Evolutionary conservation across 2,888 invertebrate species (phyloP).

Genomic region (Andrena marginata): DNA sequence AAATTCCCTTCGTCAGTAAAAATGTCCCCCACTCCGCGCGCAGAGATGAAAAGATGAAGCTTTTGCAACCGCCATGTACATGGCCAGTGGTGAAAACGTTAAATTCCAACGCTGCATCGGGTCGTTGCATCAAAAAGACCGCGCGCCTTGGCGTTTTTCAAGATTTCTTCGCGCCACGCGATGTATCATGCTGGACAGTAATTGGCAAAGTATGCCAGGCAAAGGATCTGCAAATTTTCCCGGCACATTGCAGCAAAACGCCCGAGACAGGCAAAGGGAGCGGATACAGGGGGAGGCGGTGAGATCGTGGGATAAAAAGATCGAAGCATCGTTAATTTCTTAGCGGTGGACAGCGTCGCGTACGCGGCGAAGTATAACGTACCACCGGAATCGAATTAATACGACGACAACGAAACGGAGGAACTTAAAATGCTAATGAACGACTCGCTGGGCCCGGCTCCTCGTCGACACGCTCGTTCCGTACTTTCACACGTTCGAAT

Average conservation of each 20-base stretch:
- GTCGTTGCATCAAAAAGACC: conserved; percentile 14
- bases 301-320: conserved; percentile 20
- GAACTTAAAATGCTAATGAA: conserved; percentile 71
- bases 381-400: conserved; percentile 46
- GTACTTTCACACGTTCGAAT: conserved; percentile 66
- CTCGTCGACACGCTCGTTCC: conserved; percentile 63
- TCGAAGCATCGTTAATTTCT: conserved; percentile 48
- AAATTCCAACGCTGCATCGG: conserved; percentile 8
- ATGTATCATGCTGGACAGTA: conserved; percentile 37
- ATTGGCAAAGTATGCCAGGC: conserved; percentile 18
- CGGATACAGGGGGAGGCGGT: neutral
- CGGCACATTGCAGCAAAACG: conserved; percentile 3
- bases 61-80: neutral
- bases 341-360: conserved; percentile 8
- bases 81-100: conserved; percentile 16
- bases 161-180: conserved; percentile 23
- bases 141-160: conserved; percentile 24
- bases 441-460: conserved; percentile 13
- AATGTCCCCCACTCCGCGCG: neutral
- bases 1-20: neutral
- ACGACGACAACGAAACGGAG: conserved; percentile 39
- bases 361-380: conserved; percentile 32
- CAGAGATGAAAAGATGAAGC: neutral
- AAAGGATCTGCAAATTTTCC: conserved; percentile 36
- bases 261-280: neutral